Evolutionary conservation across 2,113 vertebrate species (phyloP), one percentile per base, ranked within the genome.

Genomic region (Sminthopsis crassicaudata): DNA sequence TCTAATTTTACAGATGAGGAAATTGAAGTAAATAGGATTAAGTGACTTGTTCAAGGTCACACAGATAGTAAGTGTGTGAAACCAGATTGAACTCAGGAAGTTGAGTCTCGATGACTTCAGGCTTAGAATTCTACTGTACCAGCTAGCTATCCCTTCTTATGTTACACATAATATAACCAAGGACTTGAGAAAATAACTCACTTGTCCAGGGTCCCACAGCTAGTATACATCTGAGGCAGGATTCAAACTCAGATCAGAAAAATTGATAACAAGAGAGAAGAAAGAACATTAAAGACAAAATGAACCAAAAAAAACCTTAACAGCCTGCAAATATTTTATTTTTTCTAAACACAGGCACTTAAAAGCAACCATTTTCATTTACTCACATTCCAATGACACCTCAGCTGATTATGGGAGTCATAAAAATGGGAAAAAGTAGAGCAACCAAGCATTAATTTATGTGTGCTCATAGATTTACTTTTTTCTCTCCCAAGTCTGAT

Each of bases 401-500:
- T 23, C 6, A 84, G 67, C 42, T 84, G 67, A 84, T 84, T 84
- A 84, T 2, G 2, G 16, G 19, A 84, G 42, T 84, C 19, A 23
- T 42, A n/a, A 42, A 51, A 51, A 51, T 51, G 9, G 19, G 36
- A 84, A 84, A 42, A 84, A 84, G n/a, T 42, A 84, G 16, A 84
- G 6, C 67, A 42, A 84, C 1, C n/a, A 42, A n/a, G 19, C n/a
- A 42, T 84, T 23, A 84, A 84, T 84, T 42, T 84, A 0, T 0
- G 2, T 84, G 67, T 84, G 36, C 67, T 84, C 67, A 84, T 84
- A 23, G n/a, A 1, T 23, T 84, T 22, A 7, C 97, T 97, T 97
- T 97, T 97, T 96, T 96, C 94, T n/a, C 96, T 54, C 0, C 26
- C 51, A 91, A 90, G 91, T 14, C 94, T 93, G 94, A 90, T 95